Base-by-base conservation (phyloP, 2,113 vertebrate genomes). In the Theristicus caerulescens region DNA sequence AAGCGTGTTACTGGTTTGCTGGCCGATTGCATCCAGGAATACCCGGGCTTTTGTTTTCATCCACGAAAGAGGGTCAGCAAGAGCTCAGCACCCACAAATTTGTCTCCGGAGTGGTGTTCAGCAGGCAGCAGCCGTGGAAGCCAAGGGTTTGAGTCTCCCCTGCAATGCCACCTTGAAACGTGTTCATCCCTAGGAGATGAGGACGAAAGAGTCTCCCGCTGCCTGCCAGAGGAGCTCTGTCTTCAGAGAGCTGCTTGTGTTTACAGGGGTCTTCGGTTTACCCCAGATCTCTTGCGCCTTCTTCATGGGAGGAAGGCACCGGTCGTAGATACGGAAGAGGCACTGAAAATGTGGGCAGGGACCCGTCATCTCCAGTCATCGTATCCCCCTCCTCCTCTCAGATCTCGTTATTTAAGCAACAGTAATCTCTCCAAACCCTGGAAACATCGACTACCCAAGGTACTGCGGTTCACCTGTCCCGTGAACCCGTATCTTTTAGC, bases 301-400 rank as follows among this genome's bases (percentile, higher is more conserved):
- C 94, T 13, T 62, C 74, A 0, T 1, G 5, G 72, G 66, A 87
- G 74, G 93, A 95, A 95, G 93, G 95, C 94, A 6, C 66, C 15
- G 16, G 27, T 36, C 6, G 13, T 44, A 61, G 90, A 88, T 90
- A 80, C 0, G 3, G 94, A 94, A 95, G 83, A 97, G 96, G 88
- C 97, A 97, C 96, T 96, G 94, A 94, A 78, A 61, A n/a, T 7
- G 77, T 82, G 91, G 91, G 82, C 89, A 87, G 89, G 86, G 91
- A 84, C 86, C 89, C 31, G 16, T 70, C 84, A 32, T 49, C 90
- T 97, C 83, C 94, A 73, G 93, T 47, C 93, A 54, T 34, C 64
- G 6, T 46, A 62, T 74, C 86, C 85, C 91, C 87, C 87, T 86
- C 73, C 96, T 91, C 92, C 83, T 89, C 88, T 78, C 74, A 74